phyloP scores from a whole-genome alignment of 2,113 vertebrate species.

The Lipophrys pholis region DNA sequence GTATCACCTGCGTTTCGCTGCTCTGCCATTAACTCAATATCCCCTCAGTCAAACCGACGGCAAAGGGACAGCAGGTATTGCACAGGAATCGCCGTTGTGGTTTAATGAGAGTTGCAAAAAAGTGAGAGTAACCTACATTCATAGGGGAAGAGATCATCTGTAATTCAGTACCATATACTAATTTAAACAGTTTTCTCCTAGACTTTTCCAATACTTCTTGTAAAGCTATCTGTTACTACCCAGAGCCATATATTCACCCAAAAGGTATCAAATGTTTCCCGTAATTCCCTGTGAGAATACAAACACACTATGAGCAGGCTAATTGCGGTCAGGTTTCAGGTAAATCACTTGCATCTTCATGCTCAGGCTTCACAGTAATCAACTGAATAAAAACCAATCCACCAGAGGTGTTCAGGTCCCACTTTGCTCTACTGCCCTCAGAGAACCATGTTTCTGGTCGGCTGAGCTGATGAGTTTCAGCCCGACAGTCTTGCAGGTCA shows the following conservation, averaged over 20 bases:
- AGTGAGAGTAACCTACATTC: not conserved
- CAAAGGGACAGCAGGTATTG: conserved; percentile 4
- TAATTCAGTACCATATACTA: not conserved
- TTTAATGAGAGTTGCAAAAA: too few species aligned
- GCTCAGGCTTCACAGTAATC: conserved; percentile 8
- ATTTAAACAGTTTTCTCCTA: not conserved
- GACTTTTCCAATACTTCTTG: not conserved
- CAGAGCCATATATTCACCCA: not conserved
- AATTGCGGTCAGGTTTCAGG: not conserved
- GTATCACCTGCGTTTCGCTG: conserved; percentile 30
- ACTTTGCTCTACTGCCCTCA: conserved; percentile 32
- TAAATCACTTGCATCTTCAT: not conserved
- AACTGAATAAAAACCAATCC: conserved; percentile 31
- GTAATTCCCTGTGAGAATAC: too few species aligned
- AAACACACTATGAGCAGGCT: not conserved
- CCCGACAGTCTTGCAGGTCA: conserved; percentile 48
- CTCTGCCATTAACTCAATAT: conserved; percentile 29
- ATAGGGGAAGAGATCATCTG: not conserved
- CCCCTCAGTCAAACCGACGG: conserved; percentile 23
- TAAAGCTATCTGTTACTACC: not conserved
- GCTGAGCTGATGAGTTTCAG: conserved; percentile 52
- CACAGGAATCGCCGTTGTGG: not conserved
- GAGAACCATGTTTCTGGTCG: conserved; percentile 34
- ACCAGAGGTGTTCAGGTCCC: conserved; percentile 25
- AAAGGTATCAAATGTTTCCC: not conserved